Evolutionary conservation across 2,113 vertebrate species (phyloP).

Genomic region (Diphyllodes magnificus): DNA sequence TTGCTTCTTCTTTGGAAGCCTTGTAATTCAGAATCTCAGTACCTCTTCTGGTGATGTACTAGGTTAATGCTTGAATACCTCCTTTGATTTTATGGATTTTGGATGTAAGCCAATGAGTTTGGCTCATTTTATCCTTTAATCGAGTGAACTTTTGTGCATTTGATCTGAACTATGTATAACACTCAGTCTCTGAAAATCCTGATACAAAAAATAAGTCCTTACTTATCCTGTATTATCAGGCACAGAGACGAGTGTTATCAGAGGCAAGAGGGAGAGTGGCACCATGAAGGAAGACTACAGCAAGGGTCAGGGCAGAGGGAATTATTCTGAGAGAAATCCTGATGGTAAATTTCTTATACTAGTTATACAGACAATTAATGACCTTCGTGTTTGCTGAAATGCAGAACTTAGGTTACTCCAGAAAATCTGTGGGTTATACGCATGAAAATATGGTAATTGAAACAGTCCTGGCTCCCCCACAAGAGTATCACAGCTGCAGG

Average conservation of each 20-base stretch:
- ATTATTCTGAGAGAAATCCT: not conserved
- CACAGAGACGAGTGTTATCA: not conserved
- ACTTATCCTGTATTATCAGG: not conserved
- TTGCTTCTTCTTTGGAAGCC: not conserved
- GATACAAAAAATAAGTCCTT: not conserved
- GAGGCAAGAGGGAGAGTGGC: not conserved
- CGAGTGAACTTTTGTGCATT: not conserved
- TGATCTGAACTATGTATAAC: not conserved
- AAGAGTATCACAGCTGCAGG: conserved; percentile 13
- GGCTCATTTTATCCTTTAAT: not conserved
- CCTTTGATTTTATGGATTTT: not conserved
- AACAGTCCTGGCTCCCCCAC: not conserved
- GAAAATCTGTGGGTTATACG: not conserved
- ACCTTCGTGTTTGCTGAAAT: not conserved
- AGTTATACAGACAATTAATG: not conserved
- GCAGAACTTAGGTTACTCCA: not conserved
- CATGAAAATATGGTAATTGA: not conserved
- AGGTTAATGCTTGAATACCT: not conserved
- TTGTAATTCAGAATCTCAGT: not conserved
- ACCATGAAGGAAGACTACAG: not conserved
- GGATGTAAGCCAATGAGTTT: not conserved
- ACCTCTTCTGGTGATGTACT: not conserved
- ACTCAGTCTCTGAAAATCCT: not conserved
- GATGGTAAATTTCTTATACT: not conserved
- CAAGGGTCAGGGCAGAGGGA: not conserved